phyloP scores from a whole-genome alignment of 2,113 vertebrate genomes.

The Prinia subflava region DNA sequence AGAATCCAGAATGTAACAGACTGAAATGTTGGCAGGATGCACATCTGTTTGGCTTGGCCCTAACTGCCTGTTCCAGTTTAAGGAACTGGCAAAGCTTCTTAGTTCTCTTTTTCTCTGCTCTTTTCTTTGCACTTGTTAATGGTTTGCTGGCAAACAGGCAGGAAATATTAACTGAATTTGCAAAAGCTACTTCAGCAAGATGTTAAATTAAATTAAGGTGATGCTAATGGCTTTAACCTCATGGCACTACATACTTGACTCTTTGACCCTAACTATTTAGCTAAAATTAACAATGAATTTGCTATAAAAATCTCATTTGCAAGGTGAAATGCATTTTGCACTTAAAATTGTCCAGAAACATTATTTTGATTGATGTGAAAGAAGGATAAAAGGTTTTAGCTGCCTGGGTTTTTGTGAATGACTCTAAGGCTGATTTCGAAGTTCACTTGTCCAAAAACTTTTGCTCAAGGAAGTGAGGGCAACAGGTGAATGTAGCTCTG shows the following conservation, averaged over 20 bases:
- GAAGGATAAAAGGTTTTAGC: not conserved
- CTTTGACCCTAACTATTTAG: not conserved
- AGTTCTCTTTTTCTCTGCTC: not conserved
- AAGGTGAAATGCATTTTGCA: not conserved
- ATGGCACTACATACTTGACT: not conserved
- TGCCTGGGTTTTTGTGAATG: not conserved
- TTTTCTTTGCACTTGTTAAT: not conserved
- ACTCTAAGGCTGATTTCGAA: not conserved
- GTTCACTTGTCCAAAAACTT: not conserved
- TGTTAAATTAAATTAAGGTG: conserved; percentile 13
- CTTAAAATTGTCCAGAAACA: not conserved
- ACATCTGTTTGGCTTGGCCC: not conserved
- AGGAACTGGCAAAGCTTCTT: not conserved
- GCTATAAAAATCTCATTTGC: not conserved
- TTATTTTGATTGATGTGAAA: not conserved
- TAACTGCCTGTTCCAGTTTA: not conserved
- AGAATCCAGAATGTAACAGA: not conserved
- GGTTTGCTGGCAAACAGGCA: not conserved
- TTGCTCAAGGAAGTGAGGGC: not conserved
- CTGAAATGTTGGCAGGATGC: not conserved
- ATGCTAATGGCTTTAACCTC: not conserved
- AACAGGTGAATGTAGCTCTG: not conserved
- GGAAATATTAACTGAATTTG: not conserved
- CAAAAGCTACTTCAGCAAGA: not conserved
- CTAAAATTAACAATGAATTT: not conserved